These are phyloP conservation scores for Tanypteryx hageni DNA, from an alignment of 2,888 invertebrate genomes.

Conservation along the genomic window DNA sequence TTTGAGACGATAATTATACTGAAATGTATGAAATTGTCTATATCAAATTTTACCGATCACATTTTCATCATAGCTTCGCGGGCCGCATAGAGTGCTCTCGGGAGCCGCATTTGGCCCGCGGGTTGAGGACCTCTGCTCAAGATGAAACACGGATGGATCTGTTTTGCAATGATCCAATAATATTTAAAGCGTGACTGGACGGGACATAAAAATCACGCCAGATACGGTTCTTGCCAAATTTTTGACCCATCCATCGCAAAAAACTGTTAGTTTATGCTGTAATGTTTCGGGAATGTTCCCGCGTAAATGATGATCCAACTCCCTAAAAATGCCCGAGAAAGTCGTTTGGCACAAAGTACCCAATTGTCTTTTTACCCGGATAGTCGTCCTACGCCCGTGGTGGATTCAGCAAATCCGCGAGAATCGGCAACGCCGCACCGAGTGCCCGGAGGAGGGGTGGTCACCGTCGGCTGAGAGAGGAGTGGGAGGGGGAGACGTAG, in stretches of 20 bases:
- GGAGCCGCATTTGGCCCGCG: no score
- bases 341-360: conserved; percentile 36
- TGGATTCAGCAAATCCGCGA: conserved; percentile 17
- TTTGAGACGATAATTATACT: no score
- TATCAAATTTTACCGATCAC: no score
- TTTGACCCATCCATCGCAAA: not conserved
- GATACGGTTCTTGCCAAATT: not conserved
- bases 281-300: not conserved
- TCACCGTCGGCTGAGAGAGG: not conserved
- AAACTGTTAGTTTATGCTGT: not conserved
- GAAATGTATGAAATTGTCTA: no score
- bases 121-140: no score
- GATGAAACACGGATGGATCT: no score
- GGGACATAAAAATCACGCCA: not conserved
- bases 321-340: not conserved
- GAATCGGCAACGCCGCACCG: conserved; percentile 36
- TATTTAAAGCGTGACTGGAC: not conserved
- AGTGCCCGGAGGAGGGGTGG: not conserved
- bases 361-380: conserved; percentile 17
- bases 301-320: not conserved
- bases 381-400: not conserved
- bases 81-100: no score
- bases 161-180: no score
- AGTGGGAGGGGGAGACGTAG: not conserved
- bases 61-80: no score